Base-by-base conservation (phyloP, 2,797 vertebrate genomes). In the Poliocrania exsul region DNA sequence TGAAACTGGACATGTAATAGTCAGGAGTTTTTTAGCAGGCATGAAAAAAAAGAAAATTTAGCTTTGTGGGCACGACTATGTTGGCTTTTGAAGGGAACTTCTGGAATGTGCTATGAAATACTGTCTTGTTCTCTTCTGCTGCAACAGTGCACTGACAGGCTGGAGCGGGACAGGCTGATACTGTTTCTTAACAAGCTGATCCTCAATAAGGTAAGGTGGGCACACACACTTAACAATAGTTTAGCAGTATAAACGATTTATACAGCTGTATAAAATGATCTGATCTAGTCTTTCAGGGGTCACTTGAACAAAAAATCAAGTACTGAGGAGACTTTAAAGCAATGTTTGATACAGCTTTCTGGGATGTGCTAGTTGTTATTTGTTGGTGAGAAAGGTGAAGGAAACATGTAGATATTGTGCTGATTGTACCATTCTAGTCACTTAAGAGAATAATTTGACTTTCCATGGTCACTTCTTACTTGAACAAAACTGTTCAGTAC, bases 131-230 rank as follows among this genome's bases (percentile, higher is more conserved):
- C 25, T 82, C 28, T 31, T 93, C 75, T 97, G 60, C 86, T 90
- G 94, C 79, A 95, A 80, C 96, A 99, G 99, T 99, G 99, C 90
- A 99, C 99, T 85, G 99, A 99, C 97, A 99, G 98, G 96, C 98
- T 99, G 93, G 99, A 99, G 94, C 98, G 99, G 96, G 99, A 99
- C 97, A 97, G 99, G 75, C 95, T 99, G 94, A 99, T 99, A 94
- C 95, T 99, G 60, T 99, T 99, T 96, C 98, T 99, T 92, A 99
- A 99, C 97, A 99, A 99, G 96, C 98, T 99, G 86, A 99, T 99
- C 95, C 98, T 99, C 67, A 99, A 99, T 97, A 99, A 98, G 98
- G 99, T 99, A 95, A 93, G 70, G 19, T 62, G 37, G 13, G 19
- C 9, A 5, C 0, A 0, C 29, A 18, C 19, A 11, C 8, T 31